Base-by-base conservation (phyloP, 2,797 vertebrate species). In the Corythornis leucogaster region DNA sequence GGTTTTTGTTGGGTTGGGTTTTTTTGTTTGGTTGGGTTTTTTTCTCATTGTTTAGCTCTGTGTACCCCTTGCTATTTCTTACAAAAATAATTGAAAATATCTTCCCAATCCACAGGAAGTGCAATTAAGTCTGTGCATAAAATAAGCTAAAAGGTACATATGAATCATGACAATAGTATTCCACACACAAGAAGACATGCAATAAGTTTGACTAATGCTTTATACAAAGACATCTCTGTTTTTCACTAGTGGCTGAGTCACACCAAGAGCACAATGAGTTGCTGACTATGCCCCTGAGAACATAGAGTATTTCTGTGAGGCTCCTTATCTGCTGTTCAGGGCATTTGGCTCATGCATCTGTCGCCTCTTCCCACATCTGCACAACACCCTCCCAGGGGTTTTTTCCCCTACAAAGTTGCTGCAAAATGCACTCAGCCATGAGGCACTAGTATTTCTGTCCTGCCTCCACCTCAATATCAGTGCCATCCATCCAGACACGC, bases 131-230 rank as follows among this genome's bases (percentile, higher is more conserved):
- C 64, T 85, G 28, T 42, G 31, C 21, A 58, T 55, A 67, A 89
- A 77, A 70, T 58, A 73, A 84, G 28, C 74, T 73, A 55, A 90
- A 83, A 86, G 42, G 50, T 58, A 71, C 42, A 35, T 15, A 66
- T 33, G 33, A 83, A 92, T 89, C 68, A 80, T 46, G 57, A 20
- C 30, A 79, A 80, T 17, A 64, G 38, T 24, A 68, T 69, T 80
- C 28, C 54, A 64, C 31, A 61, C n/a, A 74, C 38, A 85, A 43
- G 61, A 61, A 85, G 15, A 70, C 13, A 43, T 28, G 50, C 57
- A 85, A 80, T 80, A 85, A 80, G 45, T 68, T 77, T 90, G 35
- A 70, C 53, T 90, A 83, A 82, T 82, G 26, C 25, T 63, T 85
- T 71, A 67, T 46, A 77, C 50, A 82, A 88, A 86, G 64, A 53